Conservation (phyloP, 2,797 vertebrate species). For the Petrocephalus schoutedeni region DNA sequence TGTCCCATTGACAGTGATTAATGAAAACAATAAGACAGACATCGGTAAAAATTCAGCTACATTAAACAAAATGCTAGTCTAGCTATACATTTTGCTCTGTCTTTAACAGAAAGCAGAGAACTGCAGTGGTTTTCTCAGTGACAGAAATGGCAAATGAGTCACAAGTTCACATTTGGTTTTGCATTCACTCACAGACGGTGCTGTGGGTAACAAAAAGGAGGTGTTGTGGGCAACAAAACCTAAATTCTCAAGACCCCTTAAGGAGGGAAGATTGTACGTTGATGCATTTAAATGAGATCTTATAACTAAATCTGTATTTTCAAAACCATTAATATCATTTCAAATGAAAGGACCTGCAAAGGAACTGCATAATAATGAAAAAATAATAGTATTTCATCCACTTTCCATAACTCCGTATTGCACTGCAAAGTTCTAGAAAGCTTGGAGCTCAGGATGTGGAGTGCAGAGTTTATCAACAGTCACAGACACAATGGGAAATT, state of each 20-base stretch:
- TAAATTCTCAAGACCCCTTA: not conserved
- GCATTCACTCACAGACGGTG: not conserved
- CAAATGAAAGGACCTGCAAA: not conserved
- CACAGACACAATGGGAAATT: not conserved
- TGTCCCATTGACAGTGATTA: not conserved
- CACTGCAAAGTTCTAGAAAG: not conserved
- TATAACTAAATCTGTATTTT: not conserved
- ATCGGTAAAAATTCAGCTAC: not conserved
- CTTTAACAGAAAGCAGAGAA: not conserved
- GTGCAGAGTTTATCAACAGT: not conserved
- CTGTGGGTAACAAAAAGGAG: not conserved
- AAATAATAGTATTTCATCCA: not conserved
- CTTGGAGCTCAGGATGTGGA: not conserved
- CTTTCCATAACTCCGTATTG: not conserved
- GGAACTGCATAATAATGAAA: not conserved
- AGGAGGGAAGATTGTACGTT: not conserved
- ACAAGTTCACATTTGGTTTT: not conserved
- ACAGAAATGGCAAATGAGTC: not conserved
- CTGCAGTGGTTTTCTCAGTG: not conserved
- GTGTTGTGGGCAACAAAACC: not conserved
- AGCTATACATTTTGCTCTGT: not conserved
- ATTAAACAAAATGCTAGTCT: not conserved
- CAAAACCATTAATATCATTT: not conserved
- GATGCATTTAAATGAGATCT: not conserved
- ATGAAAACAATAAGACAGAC: constrained; percentile 3